Percentiles rank a stretch among this genome's conserved stretches.
Conservation (phyloP, 1,140 invertebrate genomes). For the Coenobita brevimanus region DNA sequence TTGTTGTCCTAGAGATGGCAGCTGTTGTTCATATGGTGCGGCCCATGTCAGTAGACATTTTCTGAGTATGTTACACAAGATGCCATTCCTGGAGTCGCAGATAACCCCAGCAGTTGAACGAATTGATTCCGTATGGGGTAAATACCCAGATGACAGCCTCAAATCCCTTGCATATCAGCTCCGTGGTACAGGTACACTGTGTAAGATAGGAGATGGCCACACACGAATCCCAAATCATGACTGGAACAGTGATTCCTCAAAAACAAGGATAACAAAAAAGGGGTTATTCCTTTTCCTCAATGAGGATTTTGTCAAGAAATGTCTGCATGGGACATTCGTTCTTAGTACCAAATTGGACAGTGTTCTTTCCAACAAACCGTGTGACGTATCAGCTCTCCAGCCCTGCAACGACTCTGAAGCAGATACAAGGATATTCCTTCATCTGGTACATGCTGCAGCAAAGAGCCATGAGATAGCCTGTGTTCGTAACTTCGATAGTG, state of each 20-base stretch:
- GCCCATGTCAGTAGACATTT: too few relatives aligned
- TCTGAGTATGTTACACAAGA: too few relatives aligned
- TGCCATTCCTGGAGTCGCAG: too few relatives aligned
- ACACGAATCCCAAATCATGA: background rate
- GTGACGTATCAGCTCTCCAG: too few relatives aligned
- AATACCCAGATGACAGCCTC: too few relatives aligned
- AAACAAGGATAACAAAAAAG: background rate
- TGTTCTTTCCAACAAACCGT: conserved; percentile 1
- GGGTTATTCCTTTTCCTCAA: background rate
- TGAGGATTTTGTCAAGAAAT: background rate
- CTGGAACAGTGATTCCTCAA: too few relatives aligned
- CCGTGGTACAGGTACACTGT: background rate
- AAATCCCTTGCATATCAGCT: too few relatives aligned
- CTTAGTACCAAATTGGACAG: background rate
- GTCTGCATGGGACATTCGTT: background rate
- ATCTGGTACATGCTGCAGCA: background rate
- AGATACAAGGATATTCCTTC: too few relatives aligned
- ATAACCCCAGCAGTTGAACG: too few relatives aligned
- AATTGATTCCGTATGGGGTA: too few relatives aligned
- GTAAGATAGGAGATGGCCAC: background rate
- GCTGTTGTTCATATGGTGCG: too few relatives aligned
- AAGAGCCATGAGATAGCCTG: background rate
- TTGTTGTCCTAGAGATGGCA: background rate
- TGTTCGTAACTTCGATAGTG: background rate
- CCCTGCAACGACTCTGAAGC: too few relatives aligned